Evolutionary conservation across 2,113 vertebrate genomes (phyloP), one percentile per base, ranked within the genome.

Genomic region (Chlorodrepanis virens): DNA sequence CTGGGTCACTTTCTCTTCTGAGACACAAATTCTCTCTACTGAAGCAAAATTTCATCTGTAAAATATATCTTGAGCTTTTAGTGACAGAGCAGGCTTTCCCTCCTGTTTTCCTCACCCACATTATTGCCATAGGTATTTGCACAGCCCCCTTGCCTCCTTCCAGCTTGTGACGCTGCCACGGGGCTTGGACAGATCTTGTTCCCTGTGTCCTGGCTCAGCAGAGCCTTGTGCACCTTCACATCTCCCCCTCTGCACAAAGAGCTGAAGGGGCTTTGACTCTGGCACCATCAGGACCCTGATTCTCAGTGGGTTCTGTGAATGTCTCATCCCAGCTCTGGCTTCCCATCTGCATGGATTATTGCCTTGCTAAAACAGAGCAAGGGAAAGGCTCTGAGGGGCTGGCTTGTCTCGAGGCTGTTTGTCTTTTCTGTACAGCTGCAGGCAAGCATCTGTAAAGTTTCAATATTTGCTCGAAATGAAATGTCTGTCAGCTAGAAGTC

Each of bases 391-490:
- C 95, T 68, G 61, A 86, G 90, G 94, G 92, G 65, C 52, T 96
- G 83, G 16, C 77, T 93, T 95, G 50, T 93, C 96, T 96, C 25
- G 27, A 94, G 93, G 97, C 87, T 97, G 80, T 97, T 96, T 96
- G 85, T 96, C 97, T 97, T 96, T 88, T 79, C 89, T 77, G 31
- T 82, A 68, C 67, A 84, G 69, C 84, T 96, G 95, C 82, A 93
- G 90, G 94, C 83, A 84, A 94, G 54, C 57, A 78, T 89, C 72
- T 93, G 81, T 67, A 89, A 84, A 89, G 81, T 69, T 96, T 65
- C 72, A 94, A 56, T 95, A 82, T 96, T 96, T 94, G 52, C 59
- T 94, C 63, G 79, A 35, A 84, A 84, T 68, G 49, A 94, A 93
- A 84, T 59, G 13, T 80, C 69, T 91, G 54, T 80, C 40, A 83